Evolutionary conservation across 2,888 invertebrate genomes (phyloP), one percentile per base, ranked within the genome.

Genomic region (Gibbula magus): DNA sequence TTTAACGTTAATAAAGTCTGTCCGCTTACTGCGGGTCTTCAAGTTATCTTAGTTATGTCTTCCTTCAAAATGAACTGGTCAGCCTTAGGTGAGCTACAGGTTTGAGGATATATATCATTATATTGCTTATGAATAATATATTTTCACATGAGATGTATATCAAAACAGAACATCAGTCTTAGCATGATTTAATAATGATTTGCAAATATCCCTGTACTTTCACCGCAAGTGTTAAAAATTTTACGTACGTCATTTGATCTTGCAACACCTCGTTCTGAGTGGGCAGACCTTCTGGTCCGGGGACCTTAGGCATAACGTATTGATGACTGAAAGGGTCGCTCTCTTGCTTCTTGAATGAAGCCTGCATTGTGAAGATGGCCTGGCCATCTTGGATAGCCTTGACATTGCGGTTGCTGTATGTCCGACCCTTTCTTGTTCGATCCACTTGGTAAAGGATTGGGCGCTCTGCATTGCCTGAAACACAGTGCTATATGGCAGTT

Each of bases 371-470:
- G 84, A 93, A 92, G 39, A 93, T 92, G 22, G 91, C 87, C 29
- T 89, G 83, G 2, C 92, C 93, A 73, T 92, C 89, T 83, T 93
- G 93, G 10, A 91, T 87, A 1, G 93, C 93, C 81, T 93, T 93
- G 52, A 93, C 92, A 51, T 89, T 85, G 4, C 93, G 89, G 70
- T 92, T 91, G 66, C 89, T 84, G 84, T 93, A 93, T 35, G 92
- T 92, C 8, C 87, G 85, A 13, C 93, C 93, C 85, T 93, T 93
- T 10, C 93, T 83, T 3, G 92, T 91, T 7, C 92, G 88, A 78
- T 93, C 93, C 29, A 93, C 93, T 81, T 92, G 90, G 84, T 93
- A 93, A 45, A 93, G 82, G 45, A 93, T 91, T n/a, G 93, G 92
- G 66, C 86, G 86, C 35, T 89, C 87, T 0, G 84, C 81, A 76